Evolutionary conservation across 1,140 invertebrate species (phyloP), one percentile per base, ranked within the genome.

Genomic region (Eubasilissa regina): DNA sequence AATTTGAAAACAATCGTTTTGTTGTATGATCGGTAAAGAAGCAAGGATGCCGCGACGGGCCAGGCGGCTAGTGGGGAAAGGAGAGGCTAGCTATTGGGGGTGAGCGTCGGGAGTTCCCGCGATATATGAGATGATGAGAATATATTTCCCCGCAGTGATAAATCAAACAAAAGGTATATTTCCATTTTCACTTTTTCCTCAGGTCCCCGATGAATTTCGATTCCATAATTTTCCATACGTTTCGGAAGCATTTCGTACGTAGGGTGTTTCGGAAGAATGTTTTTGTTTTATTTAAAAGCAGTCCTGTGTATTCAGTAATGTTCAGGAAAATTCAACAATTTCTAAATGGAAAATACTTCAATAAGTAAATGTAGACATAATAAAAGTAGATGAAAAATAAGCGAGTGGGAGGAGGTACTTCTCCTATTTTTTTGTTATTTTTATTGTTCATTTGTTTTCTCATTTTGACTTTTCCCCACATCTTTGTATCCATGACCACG

Each of bases 121-220:
- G 21, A 17, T 56, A 74, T 53, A 56, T n/a, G 53, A 35, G 70
- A 56, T 74, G 51, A 74, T 74, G 70, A 55, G 51, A 56, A 74
- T n/a, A 53, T 43, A 73, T 74, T 74, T 58, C 51, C n/a, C 70
- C 70, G 25, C 51, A 55, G 25, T 47, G 35, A 76, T 66, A 76
- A 76, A 76, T 76, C 74, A 76, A 76, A 62, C 74, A 76, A 66
- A 48, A 51, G 53, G 47, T 62, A 44, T 76, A 76, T 76, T 76
- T 66, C 56, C 74, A 62, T 62, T 76, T 76, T 47, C 56, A 51
- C 74, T 15, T 76, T 76, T 76, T 56, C 47, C 44, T 66, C 58
- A n/a, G 55, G 43, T 48, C 74, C 53, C 74, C 74, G 48, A 43
- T 76, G 74, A 58, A 75, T 75, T 75, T 21, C 74, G 74, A 76